Evolutionary conservation across 2,797 vertebrate genomes (phyloP), one percentile per base, ranked within the genome.

Genomic region (Tokudaia tokunoshimensis): DNA sequence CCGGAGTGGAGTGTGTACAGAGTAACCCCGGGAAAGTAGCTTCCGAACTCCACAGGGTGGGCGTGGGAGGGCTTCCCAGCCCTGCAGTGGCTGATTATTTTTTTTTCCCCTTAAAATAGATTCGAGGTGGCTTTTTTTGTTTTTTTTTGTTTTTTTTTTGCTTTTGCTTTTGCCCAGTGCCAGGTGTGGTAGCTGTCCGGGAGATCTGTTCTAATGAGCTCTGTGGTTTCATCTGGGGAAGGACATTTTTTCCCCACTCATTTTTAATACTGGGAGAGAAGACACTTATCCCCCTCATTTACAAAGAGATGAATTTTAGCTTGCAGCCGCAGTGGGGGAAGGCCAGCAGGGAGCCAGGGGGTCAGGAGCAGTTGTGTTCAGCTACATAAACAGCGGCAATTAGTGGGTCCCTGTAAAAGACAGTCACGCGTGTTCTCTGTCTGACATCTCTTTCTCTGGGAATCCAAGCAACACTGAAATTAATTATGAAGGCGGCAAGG

Each of bases 321-420:
- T 24, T 10, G 8, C 41, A 70, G 70, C 93, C 29, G 78, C 8
- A 1, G 95, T 17, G 47, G 84, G 61, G 22, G 79, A 52, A 65
- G 86, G 70, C 89, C 7, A 2, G 72, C 12, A 8, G 76, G 89
- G 78, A 92, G 59, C 83, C 57, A 61, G 57, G 89, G 89, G 96
- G 97, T 97, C 96, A 94, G 83, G 29, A 74, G 67, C 89, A 22
- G 82, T 82, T 70, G n/a, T 41, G 57, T 67, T 55, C 12, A 2
- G 76, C 67, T 57, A 63, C 94, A 82, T 90, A 83, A 93, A 94
- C 78, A 95, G 89, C 67, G 74, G 88, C 94, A 92, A 92, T 96
- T 97, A 96, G 96, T 82, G 47, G 80, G n/a, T 20, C 78, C 85
- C 86, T 81, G 26, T 65, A 83, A 96, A 94, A 93, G 94, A 83